phyloP scores from a whole-genome alignment of 1,140 invertebrate genomes.

The Bombus pyrosoma region DNA sequence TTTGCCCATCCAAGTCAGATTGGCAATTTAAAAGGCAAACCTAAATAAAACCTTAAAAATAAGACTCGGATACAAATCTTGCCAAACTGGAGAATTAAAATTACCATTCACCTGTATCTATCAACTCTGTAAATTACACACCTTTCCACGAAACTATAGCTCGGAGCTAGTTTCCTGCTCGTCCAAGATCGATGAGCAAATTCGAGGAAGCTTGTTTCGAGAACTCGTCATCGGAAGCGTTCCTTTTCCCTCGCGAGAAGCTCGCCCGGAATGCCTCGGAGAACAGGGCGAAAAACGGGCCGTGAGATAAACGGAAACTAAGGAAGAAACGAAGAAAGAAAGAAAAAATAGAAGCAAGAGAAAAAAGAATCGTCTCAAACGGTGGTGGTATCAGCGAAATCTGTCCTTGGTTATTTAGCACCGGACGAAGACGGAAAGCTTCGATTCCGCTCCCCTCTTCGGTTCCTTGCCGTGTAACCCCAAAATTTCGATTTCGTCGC shows the following conservation, averaged over 20 bases:
- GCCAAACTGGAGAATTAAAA: too few species aligned
- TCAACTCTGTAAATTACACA: too few species aligned
- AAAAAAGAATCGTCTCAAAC: not conserved
- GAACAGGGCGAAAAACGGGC: slow-evolving; percentile 19
- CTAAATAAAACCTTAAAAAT: too few species aligned
- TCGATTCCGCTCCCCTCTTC: not conserved
- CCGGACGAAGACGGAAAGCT: slow-evolving; percentile 46
- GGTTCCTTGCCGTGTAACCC: slow-evolving; percentile 69
- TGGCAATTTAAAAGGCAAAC: too few species aligned
- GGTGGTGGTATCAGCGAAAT: slow-evolving; percentile 31
- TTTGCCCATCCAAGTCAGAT: too few species aligned
- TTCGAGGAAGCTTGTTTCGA: too few species aligned
- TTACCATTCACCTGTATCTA: too few species aligned
- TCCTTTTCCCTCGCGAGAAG: not conserved
- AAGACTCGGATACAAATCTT: too few species aligned
- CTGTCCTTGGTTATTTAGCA: slow-evolving; percentile 48
- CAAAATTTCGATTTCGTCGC: slow-evolving; percentile 82
- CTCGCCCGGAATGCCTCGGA: slow-evolving; percentile 30
- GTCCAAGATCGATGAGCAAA: too few species aligned
- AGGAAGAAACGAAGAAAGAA: not conserved
- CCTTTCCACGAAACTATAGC: too few species aligned
- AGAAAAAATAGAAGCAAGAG: not conserved
- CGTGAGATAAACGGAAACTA: not conserved
- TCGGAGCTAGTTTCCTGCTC: too few species aligned
- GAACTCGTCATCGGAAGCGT: not conserved